Percentiles rank a stretch among this genome's conserved stretches.
Evolutionary conservation across 2,797 vertebrate species (phyloP).

Genomic region (Chaunax sp.): DNA sequence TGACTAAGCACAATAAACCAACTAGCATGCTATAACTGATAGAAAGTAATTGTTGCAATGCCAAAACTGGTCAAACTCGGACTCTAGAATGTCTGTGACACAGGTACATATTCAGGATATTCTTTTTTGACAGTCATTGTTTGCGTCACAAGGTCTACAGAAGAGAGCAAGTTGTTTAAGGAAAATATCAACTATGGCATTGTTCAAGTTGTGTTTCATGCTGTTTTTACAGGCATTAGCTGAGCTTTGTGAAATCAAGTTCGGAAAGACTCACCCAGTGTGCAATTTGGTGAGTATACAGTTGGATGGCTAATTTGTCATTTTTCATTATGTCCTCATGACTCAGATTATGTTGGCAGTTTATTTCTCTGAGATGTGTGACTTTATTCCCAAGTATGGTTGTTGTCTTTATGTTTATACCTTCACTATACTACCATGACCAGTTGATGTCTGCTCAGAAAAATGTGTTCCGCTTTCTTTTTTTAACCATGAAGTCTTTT

Average conservation of each 20-base stretch:
- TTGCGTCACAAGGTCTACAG: no score
- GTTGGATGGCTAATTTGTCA: not conserved
- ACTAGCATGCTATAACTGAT: no score
- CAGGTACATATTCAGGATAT: no score
- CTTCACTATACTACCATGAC: constrained; percentile 9
- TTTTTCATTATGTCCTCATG: not conserved
- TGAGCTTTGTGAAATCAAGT: constrained; percentile 99
- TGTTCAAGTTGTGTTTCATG: constrained; percentile 47
- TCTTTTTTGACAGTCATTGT: no score
- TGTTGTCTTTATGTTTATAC: constrained; percentile 15
- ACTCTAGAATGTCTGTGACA: no score
- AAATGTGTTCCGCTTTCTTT: no score
- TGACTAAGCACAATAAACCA: no score
- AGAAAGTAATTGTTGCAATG: no score
- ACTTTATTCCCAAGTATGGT: not conserved
- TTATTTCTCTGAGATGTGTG: not conserved
- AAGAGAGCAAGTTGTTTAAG: not conserved
- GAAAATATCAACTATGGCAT: not conserved
- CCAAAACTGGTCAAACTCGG: no score
- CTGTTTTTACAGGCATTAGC: constrained; percentile 91
- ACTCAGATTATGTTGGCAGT: not conserved
- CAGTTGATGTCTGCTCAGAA: constrained; percentile 1
- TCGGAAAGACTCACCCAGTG: constrained; percentile 95
- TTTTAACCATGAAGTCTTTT: no score
- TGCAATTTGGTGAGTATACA: constrained; percentile 90